These are phyloP conservation scores for Heterodera filipjevi DNA, from an alignment of 2,888 invertebrate species.

Conservation along the genomic window DNA sequence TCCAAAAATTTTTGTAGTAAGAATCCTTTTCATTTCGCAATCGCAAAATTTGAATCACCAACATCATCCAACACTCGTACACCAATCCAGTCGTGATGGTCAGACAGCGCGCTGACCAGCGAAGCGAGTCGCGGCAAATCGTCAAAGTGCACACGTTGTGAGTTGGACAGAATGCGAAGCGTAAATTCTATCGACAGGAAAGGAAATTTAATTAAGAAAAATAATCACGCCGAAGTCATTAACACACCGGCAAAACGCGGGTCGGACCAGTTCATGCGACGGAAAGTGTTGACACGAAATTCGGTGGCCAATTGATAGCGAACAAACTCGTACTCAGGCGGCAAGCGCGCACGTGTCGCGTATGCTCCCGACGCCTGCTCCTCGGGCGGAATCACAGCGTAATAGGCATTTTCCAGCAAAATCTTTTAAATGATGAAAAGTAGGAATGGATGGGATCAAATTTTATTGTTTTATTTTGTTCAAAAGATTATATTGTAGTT, in stretches of 20 bases:
- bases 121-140: slow-evolving; percentile 44
- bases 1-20: not conserved
- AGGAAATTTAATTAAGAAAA: not conserved
- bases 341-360: slow-evolving; percentile 35
- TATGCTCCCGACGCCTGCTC: slow-evolving; percentile 35
- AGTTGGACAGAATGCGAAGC: slow-evolving; percentile 42
- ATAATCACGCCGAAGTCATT: not conserved
- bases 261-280: slow-evolving; percentile 58
- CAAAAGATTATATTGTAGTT: no score
- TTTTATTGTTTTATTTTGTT: no score
- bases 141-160: slow-evolving; percentile 42
- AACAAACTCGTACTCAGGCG: slow-evolving; percentile 49
- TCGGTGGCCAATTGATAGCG: slow-evolving; percentile 43
- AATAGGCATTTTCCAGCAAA: slow-evolving; percentile 62
- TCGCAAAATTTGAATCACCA: no score
- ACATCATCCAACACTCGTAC: slow-evolving; percentile 23
- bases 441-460: no score
- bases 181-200: slow-evolving; percentile 42
- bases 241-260: slow-evolving; percentile 46
- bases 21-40: no score
- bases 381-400: slow-evolving; percentile 58
- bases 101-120: slow-evolving; percentile 53
- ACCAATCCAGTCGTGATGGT: slow-evolving; percentile 56
- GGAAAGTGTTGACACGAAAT: slow-evolving; percentile 37
- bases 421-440: slow-evolving; percentile 42